Evolutionary conservation across 2,113 vertebrate species (phyloP).

Genomic region (Caranx melampygus): DNA sequence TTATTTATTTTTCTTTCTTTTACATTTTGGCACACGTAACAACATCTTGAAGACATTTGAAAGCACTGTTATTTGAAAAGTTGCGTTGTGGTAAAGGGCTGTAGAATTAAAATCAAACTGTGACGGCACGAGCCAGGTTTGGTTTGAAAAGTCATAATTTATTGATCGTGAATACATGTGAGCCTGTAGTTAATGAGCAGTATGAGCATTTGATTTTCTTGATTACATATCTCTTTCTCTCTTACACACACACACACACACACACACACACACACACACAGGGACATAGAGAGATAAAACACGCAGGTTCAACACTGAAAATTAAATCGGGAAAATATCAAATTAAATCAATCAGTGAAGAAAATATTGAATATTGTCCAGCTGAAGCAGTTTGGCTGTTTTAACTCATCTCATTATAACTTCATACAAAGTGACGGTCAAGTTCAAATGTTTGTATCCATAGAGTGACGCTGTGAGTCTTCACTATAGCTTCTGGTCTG

Average conservation of each 20-base stretch:
- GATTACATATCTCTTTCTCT: neutral
- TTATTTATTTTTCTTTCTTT: slow-evolving; percentile 10
- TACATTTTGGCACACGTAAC: neutral
- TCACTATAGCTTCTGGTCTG: neutral
- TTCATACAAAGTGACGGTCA: slow-evolving; percentile 25
- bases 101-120: neutral
- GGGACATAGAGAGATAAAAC: too few species aligned
- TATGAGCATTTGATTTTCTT: neutral
- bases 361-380: neutral
- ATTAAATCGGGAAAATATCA: neutral
- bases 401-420: neutral
- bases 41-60: neutral
- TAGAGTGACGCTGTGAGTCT: neutral
- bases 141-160: slow-evolving; percentile 4
- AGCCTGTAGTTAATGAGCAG: neutral
- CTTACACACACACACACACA: slow-evolving; percentile 30
- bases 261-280: slow-evolving; percentile 29
- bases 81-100: neutral
- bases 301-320: too few species aligned
- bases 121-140: neutral
- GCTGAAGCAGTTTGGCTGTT: neutral
- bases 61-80: neutral
- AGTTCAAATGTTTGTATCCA: slow-evolving; percentile 40
- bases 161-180: neutral
- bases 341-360: neutral